Conservation (phyloP, 2,113 vertebrate species). For the Atrichornis clamosus region DNA sequence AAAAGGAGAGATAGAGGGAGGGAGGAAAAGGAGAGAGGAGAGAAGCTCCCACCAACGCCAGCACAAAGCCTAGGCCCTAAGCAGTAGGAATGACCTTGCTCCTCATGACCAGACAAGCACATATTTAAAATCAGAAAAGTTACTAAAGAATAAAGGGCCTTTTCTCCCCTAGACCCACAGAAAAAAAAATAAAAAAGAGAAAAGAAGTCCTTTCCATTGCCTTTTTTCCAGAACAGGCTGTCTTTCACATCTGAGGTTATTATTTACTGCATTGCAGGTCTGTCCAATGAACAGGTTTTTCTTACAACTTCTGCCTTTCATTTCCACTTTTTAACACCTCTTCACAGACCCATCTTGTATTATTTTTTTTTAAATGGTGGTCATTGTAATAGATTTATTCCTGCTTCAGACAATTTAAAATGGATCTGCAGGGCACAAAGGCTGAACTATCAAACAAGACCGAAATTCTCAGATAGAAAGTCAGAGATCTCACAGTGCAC, state of each 20-base stretch:
- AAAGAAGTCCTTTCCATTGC: not conserved
- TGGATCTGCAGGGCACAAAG: constrained; percentile 51
- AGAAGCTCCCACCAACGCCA: constrained; percentile 43
- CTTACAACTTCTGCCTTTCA: constrained; percentile 56
- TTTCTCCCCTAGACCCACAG: not conserved
- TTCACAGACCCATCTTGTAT: constrained; percentile 41
- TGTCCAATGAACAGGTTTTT: constrained; percentile 30
- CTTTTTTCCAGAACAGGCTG: constrained; percentile 36
- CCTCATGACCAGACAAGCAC: constrained; percentile 43
- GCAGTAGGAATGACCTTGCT: constrained; percentile 85
- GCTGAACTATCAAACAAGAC: constrained; percentile 38
- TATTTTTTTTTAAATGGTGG: not conserved
- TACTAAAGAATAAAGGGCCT: constrained; percentile 39
- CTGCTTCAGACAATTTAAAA: constrained; percentile 38
- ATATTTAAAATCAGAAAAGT: constrained; percentile 38
- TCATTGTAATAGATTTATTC: constrained; percentile 46
- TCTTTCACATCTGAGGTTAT: constrained; percentile 53
- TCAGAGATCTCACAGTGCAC: not conserved
- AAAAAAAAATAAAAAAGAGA: not conserved
- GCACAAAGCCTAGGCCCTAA: constrained; percentile 66
- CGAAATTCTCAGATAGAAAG: constrained; percentile 12
- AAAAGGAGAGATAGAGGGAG: constrained; percentile 71
- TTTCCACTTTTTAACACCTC: constrained; percentile 49
- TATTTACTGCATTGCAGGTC: constrained; percentile 58
- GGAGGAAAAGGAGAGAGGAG: constrained; percentile 51